Conservation (phyloP, 2,113 vertebrate species). For the Poeciliopsis prolifica region DNA sequence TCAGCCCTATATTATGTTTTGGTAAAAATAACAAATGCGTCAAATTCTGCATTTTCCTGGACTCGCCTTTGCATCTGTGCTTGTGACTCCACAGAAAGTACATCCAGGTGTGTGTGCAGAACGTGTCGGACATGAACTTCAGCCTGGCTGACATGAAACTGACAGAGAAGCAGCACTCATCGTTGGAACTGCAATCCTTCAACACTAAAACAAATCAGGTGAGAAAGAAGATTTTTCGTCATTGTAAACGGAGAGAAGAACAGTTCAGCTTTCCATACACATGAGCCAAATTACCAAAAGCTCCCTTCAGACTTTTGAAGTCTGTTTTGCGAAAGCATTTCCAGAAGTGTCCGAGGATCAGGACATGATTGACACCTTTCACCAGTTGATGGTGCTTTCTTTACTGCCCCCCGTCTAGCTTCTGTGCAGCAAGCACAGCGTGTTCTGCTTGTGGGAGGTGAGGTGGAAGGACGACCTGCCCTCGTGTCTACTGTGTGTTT, state of each 20-base stretch:
- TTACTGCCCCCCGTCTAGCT: slow-evolving; percentile 67
- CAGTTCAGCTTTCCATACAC: background rate
- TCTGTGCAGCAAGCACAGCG: slow-evolving; percentile 86
- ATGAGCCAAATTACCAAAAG: too few relatives aligned
- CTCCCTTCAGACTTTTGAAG: too few relatives aligned
- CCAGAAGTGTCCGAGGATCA: too few relatives aligned
- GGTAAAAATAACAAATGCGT: background rate
- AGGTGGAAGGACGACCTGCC: slow-evolving; percentile 86
- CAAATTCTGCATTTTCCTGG: background rate
- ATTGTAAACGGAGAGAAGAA: background rate
- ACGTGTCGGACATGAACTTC: slow-evolving; percentile 90
- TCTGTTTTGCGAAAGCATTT: too few relatives aligned
- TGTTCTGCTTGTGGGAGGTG: slow-evolving; percentile 95
- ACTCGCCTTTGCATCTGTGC: background rate
- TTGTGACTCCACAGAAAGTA: slow-evolving; percentile 85
- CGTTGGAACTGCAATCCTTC: slow-evolving; percentile 82
- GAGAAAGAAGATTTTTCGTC: slow-evolving; percentile 23
- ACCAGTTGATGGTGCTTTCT: background rate
- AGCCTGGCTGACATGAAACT: slow-evolving; percentile 85
- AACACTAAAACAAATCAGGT: slow-evolving; percentile 87
- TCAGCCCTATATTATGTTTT: too few relatives aligned
- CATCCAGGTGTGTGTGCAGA: slow-evolving; percentile 92
- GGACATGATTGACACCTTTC: background rate
- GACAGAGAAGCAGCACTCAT: slow-evolving; percentile 68
- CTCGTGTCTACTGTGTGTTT: slow-evolving; percentile 84